phyloP scores from a whole-genome alignment of 1,140 invertebrate species.

The Trinorchestia longiramus region DNA sequence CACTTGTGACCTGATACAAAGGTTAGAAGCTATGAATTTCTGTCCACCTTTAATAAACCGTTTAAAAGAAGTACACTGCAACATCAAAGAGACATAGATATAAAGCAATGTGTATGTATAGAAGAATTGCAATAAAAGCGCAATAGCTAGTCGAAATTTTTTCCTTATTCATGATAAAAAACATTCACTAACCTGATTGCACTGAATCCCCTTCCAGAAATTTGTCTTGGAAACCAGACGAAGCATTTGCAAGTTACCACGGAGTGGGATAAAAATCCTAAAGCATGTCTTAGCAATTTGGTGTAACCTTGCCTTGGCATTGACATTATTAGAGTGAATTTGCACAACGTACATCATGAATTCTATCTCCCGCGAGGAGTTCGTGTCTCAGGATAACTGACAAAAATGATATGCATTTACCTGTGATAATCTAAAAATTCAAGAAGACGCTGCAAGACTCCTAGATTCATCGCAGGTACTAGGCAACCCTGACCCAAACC shows the following conservation, averaged over 20 bases:
- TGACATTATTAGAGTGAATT: neutral
- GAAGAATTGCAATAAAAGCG: neutral
- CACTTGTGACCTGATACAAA: neutral
- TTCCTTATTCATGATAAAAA: neutral
- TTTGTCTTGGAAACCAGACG: neutral
- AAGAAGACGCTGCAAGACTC: neutral
- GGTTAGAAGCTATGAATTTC: neutral
- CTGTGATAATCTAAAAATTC: neutral
- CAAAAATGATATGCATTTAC: neutral
- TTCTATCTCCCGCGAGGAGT: neutral
- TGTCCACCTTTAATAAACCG: neutral
- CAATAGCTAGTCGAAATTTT: neutral
- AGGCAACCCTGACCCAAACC: constrained; percentile 32
- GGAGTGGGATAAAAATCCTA: neutral
- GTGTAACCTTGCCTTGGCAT: neutral
- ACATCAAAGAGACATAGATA: neutral
- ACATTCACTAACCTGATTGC: neutral
- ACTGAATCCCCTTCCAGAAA: neutral
- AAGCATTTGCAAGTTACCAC: neutral
- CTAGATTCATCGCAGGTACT: neutral
- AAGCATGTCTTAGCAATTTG: neutral
- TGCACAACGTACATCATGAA: neutral
- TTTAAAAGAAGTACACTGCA: neutral
- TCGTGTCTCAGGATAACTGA: neutral
- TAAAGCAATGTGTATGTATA: neutral